Evolutionary conservation across 1,140 invertebrate genomes (phyloP), one percentile per base, ranked within the genome.

Genomic region (Nixonia krombeini): DNA sequence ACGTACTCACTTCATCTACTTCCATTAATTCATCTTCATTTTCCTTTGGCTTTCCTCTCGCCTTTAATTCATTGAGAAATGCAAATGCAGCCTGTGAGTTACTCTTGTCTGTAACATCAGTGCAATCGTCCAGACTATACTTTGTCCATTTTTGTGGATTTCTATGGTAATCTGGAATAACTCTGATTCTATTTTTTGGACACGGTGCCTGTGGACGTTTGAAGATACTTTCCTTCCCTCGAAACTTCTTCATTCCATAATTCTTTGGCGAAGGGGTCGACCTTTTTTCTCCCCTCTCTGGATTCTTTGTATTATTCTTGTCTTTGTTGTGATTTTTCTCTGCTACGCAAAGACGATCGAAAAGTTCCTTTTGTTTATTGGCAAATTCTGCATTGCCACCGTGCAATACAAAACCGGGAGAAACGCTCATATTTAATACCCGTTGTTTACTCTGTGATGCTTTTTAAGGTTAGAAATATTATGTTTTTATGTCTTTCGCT

Each of bases 61-160:
- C 83, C 73, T 90, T 89, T 44, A 92, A 78, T 80, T 91, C 86
- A 50, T 87, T 86, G 9, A 93, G 82, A 76, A 92, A 92, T 4
- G 90, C 87, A 51, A 93, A 85, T 4, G 92, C 92, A 21, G 91
- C 90, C 37, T 88, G 87, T 3, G 88, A 89, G 71, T 94, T 94
- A 28, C 88, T 90, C 47, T 86, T 86, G 15, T 94, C 90, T 2
- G 91, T 91, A 81, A 93, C 90, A 70, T 93, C 91, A 4, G 87
- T 86, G 1, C 92, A 90, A 87, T 93, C 91, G 23, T 89, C 88
- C 8, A 94, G 77, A 10, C 87, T 90, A 59, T 94, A 94, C 72
- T 90, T 92, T 0, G 86, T 88, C 91, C 91, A 94, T 75, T 92
- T 93, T 66, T 91, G 86, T 4, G 92, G 92, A 82, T 94, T 91